Base-by-base conservation (phyloP, 1,140 invertebrate genomes). In the Nephila pilipes region DNA sequence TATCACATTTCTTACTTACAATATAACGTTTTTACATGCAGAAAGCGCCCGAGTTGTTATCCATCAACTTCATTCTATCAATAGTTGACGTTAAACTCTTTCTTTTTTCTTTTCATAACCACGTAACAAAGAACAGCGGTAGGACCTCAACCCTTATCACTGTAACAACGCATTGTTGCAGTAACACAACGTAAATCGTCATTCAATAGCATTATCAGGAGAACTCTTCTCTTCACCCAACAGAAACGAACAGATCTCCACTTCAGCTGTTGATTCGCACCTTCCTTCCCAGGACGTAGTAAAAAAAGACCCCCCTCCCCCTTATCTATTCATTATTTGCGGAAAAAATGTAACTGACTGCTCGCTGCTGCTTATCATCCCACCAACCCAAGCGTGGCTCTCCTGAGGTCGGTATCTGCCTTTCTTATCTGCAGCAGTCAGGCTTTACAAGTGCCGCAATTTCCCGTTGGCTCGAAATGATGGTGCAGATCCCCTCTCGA, bases 301-400 rank as follows among this genome's bases (percentile, higher is more conserved):
- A 75, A 75, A 75, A 65, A 75, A 75, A 75, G 69, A 32, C 1
- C 16, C 69, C 32, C 69, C 69, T 75, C 16, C 80, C 80, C 46
- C 46, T 83, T 75, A 75, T 75, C 81, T 57, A 55, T 83, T 83
- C 81, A 83, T 83, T 57, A 83, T 83, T 83, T 83, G 81, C 54
- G 81, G 81, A 83, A 57, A 46, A 46, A 83, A 83, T 83, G 81
- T 54, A 83, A 55, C 81, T 57, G 81, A 83, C 46, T 83, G 46
- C n/a, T 83, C 46, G 81, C 55, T 83, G 79, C 38, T 20, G 69
- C 69, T 75, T 83, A 83, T 83, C 81, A 83, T 25, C 18, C 22
- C 81, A 55, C 10, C 54, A 29, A 83, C 18, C 81, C 22, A 83
- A 55, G 81, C 81, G 81, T 83, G 46, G 46, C 46, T 36, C 54